Evolutionary conservation across 2,797 vertebrate genomes (phyloP).

Genomic region (Bufotes viridis): DNA sequence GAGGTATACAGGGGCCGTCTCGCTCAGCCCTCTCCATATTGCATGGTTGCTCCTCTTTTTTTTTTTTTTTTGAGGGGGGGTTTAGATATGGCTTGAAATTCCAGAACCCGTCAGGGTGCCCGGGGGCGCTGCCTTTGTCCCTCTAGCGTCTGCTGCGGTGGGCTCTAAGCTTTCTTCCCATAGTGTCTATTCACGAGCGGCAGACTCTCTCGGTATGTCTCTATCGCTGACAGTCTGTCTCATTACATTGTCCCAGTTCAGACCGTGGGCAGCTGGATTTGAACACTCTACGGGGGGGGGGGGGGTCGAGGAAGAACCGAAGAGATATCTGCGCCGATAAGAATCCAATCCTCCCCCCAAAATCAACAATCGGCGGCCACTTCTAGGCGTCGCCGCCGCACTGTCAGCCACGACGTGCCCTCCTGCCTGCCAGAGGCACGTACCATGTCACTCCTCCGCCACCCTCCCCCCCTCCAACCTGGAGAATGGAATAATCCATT

Average conservation of each 20-base stretch:
- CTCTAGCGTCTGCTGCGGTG: neutral
- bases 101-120: neutral
- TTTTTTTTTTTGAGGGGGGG: neutral
- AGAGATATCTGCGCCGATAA: neutral
- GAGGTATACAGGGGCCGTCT: neutral
- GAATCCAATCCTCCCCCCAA: neutral
- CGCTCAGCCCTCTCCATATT: slow-evolving; percentile 29
- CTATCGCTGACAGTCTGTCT: slow-evolving; percentile 48
- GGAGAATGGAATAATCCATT: slow-evolving; percentile 52
- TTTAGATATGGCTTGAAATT: neutral
- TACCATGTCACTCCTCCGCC: neutral
- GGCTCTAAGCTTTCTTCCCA: neutral
- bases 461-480: neutral
- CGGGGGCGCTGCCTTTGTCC: no score
- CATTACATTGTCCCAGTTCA: slow-evolving; percentile 58
- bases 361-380: neutral
- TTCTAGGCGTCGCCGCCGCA: neutral
- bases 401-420: neutral
- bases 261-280: slow-evolving; percentile 31
- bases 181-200: neutral
- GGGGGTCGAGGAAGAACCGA: neutral
- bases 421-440: neutral
- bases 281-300: neutral
- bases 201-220: slow-evolving; percentile 34
- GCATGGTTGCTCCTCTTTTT: neutral